phyloP scores from a whole-genome alignment of 2,797 vertebrate species.

The Acanthopagrus latus region DNA sequence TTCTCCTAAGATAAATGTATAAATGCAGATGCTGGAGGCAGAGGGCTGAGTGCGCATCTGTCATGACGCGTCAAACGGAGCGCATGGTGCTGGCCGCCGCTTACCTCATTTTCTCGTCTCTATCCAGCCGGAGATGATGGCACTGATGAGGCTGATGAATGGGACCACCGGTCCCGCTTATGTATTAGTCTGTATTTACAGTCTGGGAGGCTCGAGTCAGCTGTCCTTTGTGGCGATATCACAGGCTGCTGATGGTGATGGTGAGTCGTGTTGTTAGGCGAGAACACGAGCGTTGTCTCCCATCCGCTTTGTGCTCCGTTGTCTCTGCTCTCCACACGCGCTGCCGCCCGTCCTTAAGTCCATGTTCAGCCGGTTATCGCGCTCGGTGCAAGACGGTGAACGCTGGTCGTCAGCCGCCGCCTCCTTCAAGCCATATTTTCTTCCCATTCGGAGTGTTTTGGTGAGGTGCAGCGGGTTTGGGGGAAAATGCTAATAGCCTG shows the following conservation, averaged over 20 bases:
- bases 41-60: slow-evolving; percentile 66
- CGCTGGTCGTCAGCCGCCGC: slow-evolving; percentile 70
- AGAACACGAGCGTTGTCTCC: slow-evolving; percentile 66
- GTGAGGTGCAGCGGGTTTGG: slow-evolving; percentile 73
- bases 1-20: neutral
- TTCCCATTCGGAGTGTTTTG: slow-evolving; percentile 82
- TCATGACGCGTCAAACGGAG: slow-evolving; percentile 77
- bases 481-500: slow-evolving; percentile 53
- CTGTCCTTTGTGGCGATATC: slow-evolving; percentile 37
- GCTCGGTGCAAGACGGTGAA: slow-evolving; percentile 69
- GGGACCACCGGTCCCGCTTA: slow-evolving; percentile 15
- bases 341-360: slow-evolving; percentile 71
- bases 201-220: slow-evolving; percentile 7
- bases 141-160: slow-evolving; percentile 51
- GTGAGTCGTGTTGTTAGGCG: slow-evolving; percentile 70
- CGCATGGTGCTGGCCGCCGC: slow-evolving; percentile 73
- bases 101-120: slow-evolving; percentile 87
- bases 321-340: slow-evolving; percentile 69
- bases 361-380: slow-evolving; percentile 79
- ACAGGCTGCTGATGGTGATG: slow-evolving; percentile 55
- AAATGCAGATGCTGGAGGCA: slow-evolving; percentile 41
- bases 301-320: slow-evolving; percentile 80
- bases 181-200: slow-evolving; percentile 1
- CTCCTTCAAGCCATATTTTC: slow-evolving; percentile 80
- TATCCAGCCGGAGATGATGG: slow-evolving; percentile 63